Evolutionary conservation across 1,140 invertebrate species (phyloP).

Genomic region (Pogonognathellus flavescens): DNA sequence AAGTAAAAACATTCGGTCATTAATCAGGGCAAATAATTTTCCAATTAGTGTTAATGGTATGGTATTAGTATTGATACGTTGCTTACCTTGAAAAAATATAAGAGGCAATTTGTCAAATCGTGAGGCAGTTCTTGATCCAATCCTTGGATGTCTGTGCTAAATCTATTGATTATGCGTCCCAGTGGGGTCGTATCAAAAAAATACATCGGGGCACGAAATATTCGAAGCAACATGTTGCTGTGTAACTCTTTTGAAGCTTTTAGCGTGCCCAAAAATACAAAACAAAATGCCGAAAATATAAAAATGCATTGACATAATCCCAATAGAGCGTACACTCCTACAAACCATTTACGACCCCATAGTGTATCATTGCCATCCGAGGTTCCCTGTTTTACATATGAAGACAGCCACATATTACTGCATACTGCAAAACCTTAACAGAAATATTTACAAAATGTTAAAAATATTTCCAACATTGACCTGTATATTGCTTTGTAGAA

Average conservation of each 20-base stretch:
- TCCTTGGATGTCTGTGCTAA: slow-evolving; percentile 86
- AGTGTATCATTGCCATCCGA: not conserved
- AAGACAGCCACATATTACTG: slow-evolving; percentile 63
- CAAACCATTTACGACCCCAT: slow-evolving; percentile 68
- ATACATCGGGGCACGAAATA: slow-evolving; percentile 77
- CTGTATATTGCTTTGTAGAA: too few relatives aligned
- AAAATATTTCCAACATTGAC: too few relatives aligned
- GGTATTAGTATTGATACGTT: too few relatives aligned
- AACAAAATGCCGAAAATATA: slow-evolving; percentile 68
- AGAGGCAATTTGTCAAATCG: not conserved
- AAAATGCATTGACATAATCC: slow-evolving; percentile 85
- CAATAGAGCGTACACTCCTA: slow-evolving; percentile 74
- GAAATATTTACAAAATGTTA: not conserved
- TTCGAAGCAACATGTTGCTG: slow-evolving; percentile 76
- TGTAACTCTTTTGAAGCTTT: slow-evolving; percentile 78
- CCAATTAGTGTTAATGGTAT: not conserved
- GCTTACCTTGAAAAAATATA: not conserved
- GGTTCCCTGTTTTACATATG: slow-evolving; percentile 51
- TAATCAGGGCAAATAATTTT: not conserved
- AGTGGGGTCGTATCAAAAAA: slow-evolving; percentile 90
- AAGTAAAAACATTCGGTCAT: too few relatives aligned
- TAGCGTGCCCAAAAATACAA: slow-evolving; percentile 73
- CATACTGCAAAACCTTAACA: slow-evolving; percentile 31
- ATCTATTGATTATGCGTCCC: slow-evolving; percentile 87
- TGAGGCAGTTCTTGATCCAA: slow-evolving; percentile 77